phyloP scores from a whole-genome alignment of 1,140 invertebrate species.

The Tetramorium simillimum region DNA sequence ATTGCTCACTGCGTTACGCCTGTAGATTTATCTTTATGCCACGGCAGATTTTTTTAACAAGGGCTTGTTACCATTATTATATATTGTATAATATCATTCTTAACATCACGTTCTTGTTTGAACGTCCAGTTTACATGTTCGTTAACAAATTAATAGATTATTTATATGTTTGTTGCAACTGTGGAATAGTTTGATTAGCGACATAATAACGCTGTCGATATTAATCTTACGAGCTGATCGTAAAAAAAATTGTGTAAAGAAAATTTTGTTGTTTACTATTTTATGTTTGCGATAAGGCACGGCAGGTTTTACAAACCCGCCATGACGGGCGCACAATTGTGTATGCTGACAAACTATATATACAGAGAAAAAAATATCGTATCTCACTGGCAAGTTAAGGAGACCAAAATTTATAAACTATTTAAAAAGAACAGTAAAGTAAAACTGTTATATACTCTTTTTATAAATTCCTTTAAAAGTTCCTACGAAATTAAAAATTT shows the following conservation, averaged over 20 bases:
- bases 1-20: slow-evolving; percentile 1
- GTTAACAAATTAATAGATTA: slow-evolving; percentile 27
- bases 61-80: background rate
- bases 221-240: background rate
- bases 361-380: slow-evolving; percentile 22
- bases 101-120: slow-evolving; percentile 17
- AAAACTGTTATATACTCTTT: background rate
- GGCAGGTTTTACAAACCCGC: slow-evolving; percentile 27
- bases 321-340: slow-evolving; percentile 23
- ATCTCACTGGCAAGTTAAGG: slow-evolving; percentile 44
- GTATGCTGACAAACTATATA: slow-evolving; percentile 20
- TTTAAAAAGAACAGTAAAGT: background rate
- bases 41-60: background rate
- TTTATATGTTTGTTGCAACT: slow-evolving; percentile 29
- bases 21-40: background rate
- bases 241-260: slow-evolving; percentile 7
- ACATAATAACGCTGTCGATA: background rate
- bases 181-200: background rate
- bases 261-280: slow-evolving; percentile 5
- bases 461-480: slow-evolving; percentile 1
- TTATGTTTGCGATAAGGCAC: slow-evolving; percentile 15
- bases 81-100: slow-evolving; percentile 3
- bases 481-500: background rate
- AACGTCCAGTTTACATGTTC: slow-evolving; percentile 1
- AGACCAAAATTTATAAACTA: slow-evolving; percentile 29